Base-by-base conservation (phyloP, 2,113 vertebrate species). In the Heterochromis multidens region DNA sequence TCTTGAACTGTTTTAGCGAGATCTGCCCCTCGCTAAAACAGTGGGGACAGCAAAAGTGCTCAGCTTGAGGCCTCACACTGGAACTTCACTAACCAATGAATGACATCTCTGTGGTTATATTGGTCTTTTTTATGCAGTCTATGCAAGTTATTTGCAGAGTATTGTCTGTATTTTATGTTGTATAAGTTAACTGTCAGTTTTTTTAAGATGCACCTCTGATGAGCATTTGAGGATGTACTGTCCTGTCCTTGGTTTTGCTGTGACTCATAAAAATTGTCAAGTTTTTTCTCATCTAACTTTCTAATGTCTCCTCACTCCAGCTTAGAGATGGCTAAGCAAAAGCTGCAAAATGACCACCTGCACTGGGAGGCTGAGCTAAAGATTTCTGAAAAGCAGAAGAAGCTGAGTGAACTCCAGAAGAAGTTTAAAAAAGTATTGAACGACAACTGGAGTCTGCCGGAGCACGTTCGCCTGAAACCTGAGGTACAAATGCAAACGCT, bases 271-370 rank as follows among this genome's bases (percentile, higher is more conserved):
- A 57, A 56, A 40, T 62, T 9, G 16, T 27, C 3, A 52, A 37
- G n/a, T 29, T 35, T 56, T 13, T 25, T 33, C 14, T 86, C 63
- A 2, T 65, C 25, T 78, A 16, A 77, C 52, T 23, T n/a, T 35
- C 23, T 84, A 2, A 57, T 59, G 2, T 25, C 33, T 31, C 13
- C 46, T 89, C 25, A 23, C 77, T 94, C 76, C 93, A 99, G 99
- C 94, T 97, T 99, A 87, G 98, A 98, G 94, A 94, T 93, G 72
- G 95, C 96, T 25, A 97, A 96, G 80, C 96, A 96, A 94, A 98
- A 96, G 93, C 92, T 95, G 62, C 97, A 97, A 81, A 58, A 93
- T 77, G 97, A 99, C 46, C 94, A 88, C 21, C 88, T 96, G 93
- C 94, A 92, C 56, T 96, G 89, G 35, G 95, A 97, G 93, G 97